Percentiles rank a stretch among this genome's conserved stretches.
These are phyloP conservation scores for Esperia sulphurella DNA, from an alignment of 2,888 invertebrate species.

Conservation along the genomic window DNA sequence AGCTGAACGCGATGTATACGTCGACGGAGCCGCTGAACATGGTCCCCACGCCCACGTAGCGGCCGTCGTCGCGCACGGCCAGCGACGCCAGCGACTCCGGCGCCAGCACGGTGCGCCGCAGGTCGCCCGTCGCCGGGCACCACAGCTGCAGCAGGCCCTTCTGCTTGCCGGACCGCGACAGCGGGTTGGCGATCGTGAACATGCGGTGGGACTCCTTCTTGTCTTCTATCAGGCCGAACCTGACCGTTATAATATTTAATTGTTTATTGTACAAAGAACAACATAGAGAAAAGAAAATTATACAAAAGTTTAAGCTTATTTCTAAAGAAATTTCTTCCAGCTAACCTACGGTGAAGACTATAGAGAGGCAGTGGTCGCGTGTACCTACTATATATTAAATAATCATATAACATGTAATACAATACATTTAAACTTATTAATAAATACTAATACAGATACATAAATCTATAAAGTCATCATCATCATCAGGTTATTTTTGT, in stretches of 20 bases:
- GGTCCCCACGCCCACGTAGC: constrained; percentile 94
- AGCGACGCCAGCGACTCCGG: constrained; percentile 90
- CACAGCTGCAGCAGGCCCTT: constrained; percentile 89
- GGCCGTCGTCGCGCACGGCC: constrained; percentile 93
- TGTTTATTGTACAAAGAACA: no score
- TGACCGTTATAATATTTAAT: constrained; percentile 30
- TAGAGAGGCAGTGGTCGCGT: no score
- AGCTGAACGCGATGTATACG: constrained; percentile 93
- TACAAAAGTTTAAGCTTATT: no score
- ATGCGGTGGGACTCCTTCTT: constrained; percentile 82
- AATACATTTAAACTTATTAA: no score
- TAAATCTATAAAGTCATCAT: no score
- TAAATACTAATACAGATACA: no score
- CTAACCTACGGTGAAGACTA: no score
- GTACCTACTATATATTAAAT: no score
- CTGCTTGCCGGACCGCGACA: constrained; percentile 84
- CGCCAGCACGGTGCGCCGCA: constrained; percentile 79
- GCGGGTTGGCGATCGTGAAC: constrained; percentile 90
- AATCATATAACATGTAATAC: no score
- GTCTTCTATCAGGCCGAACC: constrained; percentile 86
- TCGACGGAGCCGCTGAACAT: constrained; percentile 96
- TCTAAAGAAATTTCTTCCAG: no score
- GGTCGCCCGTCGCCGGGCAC: constrained; percentile 74
- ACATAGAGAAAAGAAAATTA: no score
- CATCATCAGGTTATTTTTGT: no score